Evolutionary conservation across 1,140 invertebrate genomes (phyloP), one percentile per base, ranked within the genome.

Genomic region (Trichonephila clavata): DNA sequence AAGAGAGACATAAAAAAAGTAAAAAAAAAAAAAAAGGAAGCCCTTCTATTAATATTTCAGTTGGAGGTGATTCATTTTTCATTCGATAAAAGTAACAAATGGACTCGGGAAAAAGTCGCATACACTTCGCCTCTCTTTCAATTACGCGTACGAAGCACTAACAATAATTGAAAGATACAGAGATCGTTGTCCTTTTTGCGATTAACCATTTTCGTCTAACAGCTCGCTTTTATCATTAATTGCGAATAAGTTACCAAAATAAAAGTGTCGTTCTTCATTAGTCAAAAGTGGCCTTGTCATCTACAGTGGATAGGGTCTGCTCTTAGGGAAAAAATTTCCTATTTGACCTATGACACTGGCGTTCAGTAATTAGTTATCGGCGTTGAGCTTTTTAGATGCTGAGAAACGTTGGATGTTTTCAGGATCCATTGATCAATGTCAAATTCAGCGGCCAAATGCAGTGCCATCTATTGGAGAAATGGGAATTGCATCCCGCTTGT

Each of bases 341-440:
- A 88, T 93, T 93, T 93, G 86, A 93, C 92, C 92, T 93, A 20
- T 93, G 86, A 59, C 92, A 87, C 81, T 93, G 92, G 92, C 43
- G 92, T 87, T 86, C 71, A 63, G 92, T 93, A 93, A 93, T 93
- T 93, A 93, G 92, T 93, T 93, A 93, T 93, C 92, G 92, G 68
- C 71, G 71, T 88, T 93, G 92, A 93, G 92, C 86, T 87, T 93
- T 81, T 93, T 93, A 87, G 39, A 86, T 63, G 39, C 61, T 86
- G 81, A 87, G 92, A 87, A 88, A 88, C 84, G 57, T 57, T 84
- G 20, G 81, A 86, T 92, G 81, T 86, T 92, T 71, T 68, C 50
- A 86, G 57, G n/a, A 39, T 39, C 61, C 92, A 93, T 93, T 93
- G 84, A 93, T 93, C 92, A 93, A 93, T 93, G 92, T 93, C 92